Evolutionary conservation across 2,797 vertebrate species (phyloP).

Genomic region (Peromyscus aztecus): DNA sequence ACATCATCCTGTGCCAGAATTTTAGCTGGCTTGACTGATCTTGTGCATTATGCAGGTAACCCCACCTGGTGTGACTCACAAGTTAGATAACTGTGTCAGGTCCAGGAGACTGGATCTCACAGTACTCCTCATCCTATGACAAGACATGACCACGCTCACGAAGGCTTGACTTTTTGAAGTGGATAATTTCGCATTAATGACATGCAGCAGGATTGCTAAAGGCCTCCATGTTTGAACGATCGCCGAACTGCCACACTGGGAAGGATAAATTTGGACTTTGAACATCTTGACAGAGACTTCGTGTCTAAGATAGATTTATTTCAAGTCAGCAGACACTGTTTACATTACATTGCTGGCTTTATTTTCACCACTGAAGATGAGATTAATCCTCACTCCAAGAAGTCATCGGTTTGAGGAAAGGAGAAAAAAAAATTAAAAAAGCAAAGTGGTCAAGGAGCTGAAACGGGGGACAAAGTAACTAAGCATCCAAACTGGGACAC

Average conservation of each 20-base stretch:
- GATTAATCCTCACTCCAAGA: slow-evolving; percentile 59
- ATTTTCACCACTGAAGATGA: slow-evolving; percentile 48
- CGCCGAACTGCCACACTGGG: background rate
- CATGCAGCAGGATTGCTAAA: background rate
- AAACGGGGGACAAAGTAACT: slow-evolving; percentile 23
- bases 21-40: background rate
- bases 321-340: slow-evolving; percentile 63
- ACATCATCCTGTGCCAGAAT: background rate
- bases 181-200: slow-evolving; percentile 36
- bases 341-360: slow-evolving; percentile 59
- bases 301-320: slow-evolving; percentile 52
- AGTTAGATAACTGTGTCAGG: background rate
- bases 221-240: background rate
- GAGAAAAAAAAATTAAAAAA: background rate
- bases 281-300: slow-evolving; percentile 50
- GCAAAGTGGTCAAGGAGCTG: slow-evolving; percentile 48
- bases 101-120: background rate
- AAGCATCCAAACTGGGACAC: slow-evolving; percentile 58
- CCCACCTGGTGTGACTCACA: background rate
- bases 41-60: background rate
- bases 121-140: background rate
- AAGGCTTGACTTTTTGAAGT: background rate
- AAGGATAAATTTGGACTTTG: slow-evolving; percentile 19
- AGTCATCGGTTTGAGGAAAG: background rate
- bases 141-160: background rate